Base-by-base conservation (phyloP, 2,797 vertebrate genomes). In the Etheostoma nigrum region DNA sequence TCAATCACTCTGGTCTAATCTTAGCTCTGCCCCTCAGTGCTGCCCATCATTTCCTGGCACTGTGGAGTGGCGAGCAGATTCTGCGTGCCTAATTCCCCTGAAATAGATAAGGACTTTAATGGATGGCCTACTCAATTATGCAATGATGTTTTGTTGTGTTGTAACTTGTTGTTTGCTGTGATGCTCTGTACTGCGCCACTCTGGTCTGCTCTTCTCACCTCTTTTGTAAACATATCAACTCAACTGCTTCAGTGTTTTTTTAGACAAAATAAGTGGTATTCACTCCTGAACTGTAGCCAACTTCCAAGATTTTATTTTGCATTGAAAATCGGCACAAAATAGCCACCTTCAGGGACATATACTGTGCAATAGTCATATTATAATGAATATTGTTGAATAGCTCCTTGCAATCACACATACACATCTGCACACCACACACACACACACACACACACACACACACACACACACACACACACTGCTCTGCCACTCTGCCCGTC, bases 31-130 rank as follows among this genome's bases (percentile, higher is more conserved):
- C 90, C 88, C 90, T 91, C 84, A 87, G 79, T 92, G 84, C 85
- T 91, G 88, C 86, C 89, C 85, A 93, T 92, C 87, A 91, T 75
- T 92, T 93, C 88, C 90, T 93, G 91, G 90, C 86, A 91, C 82
- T 18, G 68, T 80, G 83, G 72, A 83, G 59, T 74, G 79, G 75
- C 21, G 45, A 86, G 88, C 88, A 83, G 85, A 90, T 91, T 92
- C 71, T 76, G 65, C 78, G 82, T 81, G 80, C 79, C 81, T 91
- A 76, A 90, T 85, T 86, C 81, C 75, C 74, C 74, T 83, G 75
- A 87, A 91, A 88, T 86, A 89, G 90, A 92, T 94, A 89, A 92
- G 77, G 76, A 80, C 83, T 86, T 89, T 91, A 92, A 89, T 91
- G 85, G 89, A 83, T 57, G 86, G 72, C 75, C 90, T 81, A 77